Conservation (phyloP, 2,113 vertebrate genomes). For the Uria aalge region DNA sequence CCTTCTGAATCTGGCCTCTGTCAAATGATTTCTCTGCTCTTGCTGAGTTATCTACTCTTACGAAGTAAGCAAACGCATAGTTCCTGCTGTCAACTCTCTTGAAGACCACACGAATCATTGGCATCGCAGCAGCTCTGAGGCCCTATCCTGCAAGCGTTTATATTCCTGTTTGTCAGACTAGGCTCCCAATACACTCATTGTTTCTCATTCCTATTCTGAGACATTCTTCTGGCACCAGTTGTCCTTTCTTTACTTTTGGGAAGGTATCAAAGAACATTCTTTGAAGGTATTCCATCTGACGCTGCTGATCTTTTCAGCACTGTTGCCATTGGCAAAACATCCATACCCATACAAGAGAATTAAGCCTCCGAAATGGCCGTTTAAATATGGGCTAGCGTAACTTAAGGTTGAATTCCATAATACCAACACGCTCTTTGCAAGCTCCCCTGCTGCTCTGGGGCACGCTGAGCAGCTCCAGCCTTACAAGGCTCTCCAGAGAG, state of each 20-base stretch:
- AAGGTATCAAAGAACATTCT: background rate
- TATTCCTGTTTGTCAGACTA: conserved; percentile 1
- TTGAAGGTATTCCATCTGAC: conserved; percentile 43
- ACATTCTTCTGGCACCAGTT: background rate
- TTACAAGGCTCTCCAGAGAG: background rate
- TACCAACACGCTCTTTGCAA: rapidly evolving
- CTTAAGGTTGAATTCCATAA: conserved; percentile 17
- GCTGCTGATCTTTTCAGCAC: background rate
- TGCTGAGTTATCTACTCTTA: conserved; percentile 71
- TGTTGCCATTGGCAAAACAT: conserved; percentile 44
- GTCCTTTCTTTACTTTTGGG: conserved; percentile 26
- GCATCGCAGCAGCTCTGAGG: background rate
- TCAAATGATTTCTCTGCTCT: conserved; percentile 72
- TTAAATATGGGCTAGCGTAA: conserved; percentile 2
- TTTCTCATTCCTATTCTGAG: background rate
- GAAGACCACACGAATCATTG: conserved; percentile 45
- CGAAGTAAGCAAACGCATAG: conserved; percentile 62
- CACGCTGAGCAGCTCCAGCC: background rate
- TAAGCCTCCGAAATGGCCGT: background rate
- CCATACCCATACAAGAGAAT: background rate
- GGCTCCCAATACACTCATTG: background rate
- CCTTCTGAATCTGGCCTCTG: conserved; percentile 77
- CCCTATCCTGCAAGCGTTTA: background rate
- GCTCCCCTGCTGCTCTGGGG: background rate
- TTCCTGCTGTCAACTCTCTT: conserved; percentile 64